Conservation (phyloP, 64 coral and sea anemone genomes). For the Montipora sp. region DNA sequence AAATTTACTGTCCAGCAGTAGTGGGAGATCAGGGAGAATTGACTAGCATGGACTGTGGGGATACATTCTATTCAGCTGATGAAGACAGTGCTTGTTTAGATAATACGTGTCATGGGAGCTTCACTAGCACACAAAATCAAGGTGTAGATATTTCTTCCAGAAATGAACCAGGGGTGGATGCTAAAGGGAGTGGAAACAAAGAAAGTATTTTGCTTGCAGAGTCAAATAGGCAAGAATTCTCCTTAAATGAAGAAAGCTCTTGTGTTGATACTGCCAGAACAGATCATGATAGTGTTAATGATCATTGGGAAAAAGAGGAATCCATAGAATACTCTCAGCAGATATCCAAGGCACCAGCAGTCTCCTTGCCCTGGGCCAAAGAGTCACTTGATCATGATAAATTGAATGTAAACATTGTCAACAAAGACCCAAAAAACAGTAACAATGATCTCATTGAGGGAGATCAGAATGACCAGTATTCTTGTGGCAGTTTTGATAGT, state of each 20-base stretch:
- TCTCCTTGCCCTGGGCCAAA: neutral
- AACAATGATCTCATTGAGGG: neutral
- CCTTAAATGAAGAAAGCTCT: neutral
- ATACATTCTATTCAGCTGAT: conserved; percentile 5
- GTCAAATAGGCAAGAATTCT: neutral
- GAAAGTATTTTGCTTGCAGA: neutral
- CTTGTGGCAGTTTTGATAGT: neutral
- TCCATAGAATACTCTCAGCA: neutral
- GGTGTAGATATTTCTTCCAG: neutral
- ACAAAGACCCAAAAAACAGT: neutral
- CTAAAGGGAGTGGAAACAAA: neutral
- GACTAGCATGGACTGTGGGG: neutral
- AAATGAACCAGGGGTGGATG: neutral
- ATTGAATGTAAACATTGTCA: neutral
- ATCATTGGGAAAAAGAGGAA: neutral
- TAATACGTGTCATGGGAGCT: neutral
- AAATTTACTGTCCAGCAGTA: too few relatives aligned
- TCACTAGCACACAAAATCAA: neutral
- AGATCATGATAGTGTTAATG: neutral
- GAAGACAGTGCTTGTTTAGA: neutral
- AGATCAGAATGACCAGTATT: neutral
- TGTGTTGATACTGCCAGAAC: neutral
- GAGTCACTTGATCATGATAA: neutral
- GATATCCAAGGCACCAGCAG: neutral
- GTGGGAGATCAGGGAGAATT: neutral